Evolutionary conservation across 2,797 vertebrate genomes (phyloP).

Genomic region (Mormyrus hasselquistii): DNA sequence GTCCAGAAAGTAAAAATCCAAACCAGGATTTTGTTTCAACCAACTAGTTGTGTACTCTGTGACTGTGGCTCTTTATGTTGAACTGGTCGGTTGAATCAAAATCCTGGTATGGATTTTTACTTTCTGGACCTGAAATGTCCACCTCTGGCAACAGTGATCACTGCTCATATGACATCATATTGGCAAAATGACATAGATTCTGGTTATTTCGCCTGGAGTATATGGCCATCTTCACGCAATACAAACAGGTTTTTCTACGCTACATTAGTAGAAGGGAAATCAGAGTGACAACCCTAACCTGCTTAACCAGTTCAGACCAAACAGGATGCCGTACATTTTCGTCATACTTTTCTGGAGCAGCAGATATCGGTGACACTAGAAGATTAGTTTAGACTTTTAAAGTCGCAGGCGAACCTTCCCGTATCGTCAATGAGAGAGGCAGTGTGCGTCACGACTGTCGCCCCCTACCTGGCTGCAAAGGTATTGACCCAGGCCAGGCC

Average conservation of each 20-base stretch:
- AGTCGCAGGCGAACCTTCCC: neutral
- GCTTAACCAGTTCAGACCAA: neutral
- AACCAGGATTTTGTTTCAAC: too few relatives aligned
- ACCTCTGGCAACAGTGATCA: neutral
- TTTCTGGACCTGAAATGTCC: too few relatives aligned
- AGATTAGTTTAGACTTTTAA: neutral
- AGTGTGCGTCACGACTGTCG: neutral
- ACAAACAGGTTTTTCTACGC: neutral
- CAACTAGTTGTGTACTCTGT: too few relatives aligned
- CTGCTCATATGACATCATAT: neutral
- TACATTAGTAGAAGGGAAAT: neutral
- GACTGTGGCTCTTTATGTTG: too few relatives aligned
- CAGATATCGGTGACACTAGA: neutral
- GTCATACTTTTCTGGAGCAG: neutral
- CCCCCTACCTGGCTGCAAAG: slow-evolving; percentile 81
- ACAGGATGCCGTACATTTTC: neutral
- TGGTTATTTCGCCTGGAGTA: neutral
- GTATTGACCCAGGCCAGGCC: slow-evolving; percentile 81
- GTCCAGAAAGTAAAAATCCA: too few relatives aligned
- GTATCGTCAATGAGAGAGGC: neutral
- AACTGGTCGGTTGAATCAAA: too few relatives aligned
- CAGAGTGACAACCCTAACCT: neutral
- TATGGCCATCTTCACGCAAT: neutral
- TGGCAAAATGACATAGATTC: neutral
- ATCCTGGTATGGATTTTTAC: too few relatives aligned